These are phyloP conservation scores for Mesopsocus fuscifrons DNA, from an alignment of 2,888 invertebrate genomes.

Conservation along the genomic window DNA sequence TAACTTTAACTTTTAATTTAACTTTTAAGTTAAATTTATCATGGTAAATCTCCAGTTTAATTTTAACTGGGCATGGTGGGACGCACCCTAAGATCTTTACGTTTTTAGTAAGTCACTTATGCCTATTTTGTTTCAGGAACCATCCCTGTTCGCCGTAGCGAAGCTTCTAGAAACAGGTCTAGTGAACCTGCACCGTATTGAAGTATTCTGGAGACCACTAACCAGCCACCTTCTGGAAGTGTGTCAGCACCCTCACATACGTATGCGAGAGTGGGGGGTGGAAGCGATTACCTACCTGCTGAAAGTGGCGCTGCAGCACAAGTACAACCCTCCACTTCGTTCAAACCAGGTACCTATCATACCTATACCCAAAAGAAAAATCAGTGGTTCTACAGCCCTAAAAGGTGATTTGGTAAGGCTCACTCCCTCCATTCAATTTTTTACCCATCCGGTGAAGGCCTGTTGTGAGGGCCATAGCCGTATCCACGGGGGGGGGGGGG, in stretches of 20 bases:
- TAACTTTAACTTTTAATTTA: no score
- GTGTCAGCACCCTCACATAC: conserved; percentile 83
- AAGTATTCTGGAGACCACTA: conserved; percentile 86
- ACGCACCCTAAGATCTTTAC: no score
- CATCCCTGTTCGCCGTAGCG: conserved; percentile 90
- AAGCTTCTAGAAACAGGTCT: conserved; percentile 95
- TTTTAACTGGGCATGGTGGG: no score
- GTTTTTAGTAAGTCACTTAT: no score
- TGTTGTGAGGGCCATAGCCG: no score
- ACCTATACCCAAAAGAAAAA: neutral
- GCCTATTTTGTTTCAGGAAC: conserved; percentile 51
- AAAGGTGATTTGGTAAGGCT: no score
- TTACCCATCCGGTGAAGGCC: no score
- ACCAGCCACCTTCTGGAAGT: conserved; percentile 93
- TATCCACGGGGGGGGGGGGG: no score
- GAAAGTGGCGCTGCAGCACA: conserved; percentile 73
- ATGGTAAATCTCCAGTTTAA: no score
- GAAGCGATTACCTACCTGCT: conserved; percentile 90
- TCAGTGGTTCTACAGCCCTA: no score
- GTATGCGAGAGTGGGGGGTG: conserved; percentile 96
- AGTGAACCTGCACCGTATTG: conserved; percentile 82
- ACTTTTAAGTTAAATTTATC: no score
- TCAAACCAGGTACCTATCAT: conserved; percentile 50
- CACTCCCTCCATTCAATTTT: no score
- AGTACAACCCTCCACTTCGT: conserved; percentile 61